These are phyloP conservation scores for Zygogramma bicolorata DNA, from an alignment of 2,888 invertebrate genomes.

Conservation along the genomic window DNA sequence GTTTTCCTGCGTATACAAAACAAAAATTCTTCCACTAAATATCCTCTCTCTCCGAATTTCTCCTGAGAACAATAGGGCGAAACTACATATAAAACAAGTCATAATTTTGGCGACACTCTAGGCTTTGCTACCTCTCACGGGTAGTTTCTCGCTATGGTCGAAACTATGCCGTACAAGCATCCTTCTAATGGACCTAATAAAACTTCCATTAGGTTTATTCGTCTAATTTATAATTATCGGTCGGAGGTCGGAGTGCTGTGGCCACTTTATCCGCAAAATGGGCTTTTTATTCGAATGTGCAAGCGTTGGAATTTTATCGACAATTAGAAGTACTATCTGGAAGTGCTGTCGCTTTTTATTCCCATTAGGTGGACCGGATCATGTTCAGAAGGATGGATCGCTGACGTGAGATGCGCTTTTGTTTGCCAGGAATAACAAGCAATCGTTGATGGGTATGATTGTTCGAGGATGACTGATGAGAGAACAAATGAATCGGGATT, in stretches of 20 bases:
- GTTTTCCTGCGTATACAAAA: not conserved
- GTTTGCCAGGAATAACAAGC: too few species aligned
- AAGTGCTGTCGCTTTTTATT: not conserved
- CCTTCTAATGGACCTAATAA: slow-evolving; percentile 27
- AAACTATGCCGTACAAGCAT: slow-evolving; percentile 10
- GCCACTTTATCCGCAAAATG: slow-evolving; percentile 10
- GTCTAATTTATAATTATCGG: slow-evolving; percentile 27
- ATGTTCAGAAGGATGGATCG: not conserved
- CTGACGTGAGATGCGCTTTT: not conserved
- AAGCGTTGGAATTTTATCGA: not conserved
- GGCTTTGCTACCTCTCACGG: not conserved
- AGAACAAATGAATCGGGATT: too few species aligned
- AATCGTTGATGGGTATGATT: too few species aligned
- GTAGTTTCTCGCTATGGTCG: not conserved
- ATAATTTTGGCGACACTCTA: not conserved
- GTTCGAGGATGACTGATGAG: too few species aligned
- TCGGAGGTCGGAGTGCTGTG: slow-evolving; percentile 15
- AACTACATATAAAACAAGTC: not conserved
- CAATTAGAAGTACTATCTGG: not conserved
- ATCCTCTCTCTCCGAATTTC: too few species aligned
- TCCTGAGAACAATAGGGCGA: not conserved
- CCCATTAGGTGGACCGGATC: not conserved
- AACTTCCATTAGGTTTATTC: slow-evolving; percentile 33
- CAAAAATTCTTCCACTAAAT: too few species aligned
- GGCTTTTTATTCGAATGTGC: slow-evolving; percentile 13